A percentile compares a stretch with the other conserved stretches of the same genome.
Evolutionary conservation across 2,888 invertebrate genomes (phyloP).

Genomic region (Clitarchus hookeri): DNA sequence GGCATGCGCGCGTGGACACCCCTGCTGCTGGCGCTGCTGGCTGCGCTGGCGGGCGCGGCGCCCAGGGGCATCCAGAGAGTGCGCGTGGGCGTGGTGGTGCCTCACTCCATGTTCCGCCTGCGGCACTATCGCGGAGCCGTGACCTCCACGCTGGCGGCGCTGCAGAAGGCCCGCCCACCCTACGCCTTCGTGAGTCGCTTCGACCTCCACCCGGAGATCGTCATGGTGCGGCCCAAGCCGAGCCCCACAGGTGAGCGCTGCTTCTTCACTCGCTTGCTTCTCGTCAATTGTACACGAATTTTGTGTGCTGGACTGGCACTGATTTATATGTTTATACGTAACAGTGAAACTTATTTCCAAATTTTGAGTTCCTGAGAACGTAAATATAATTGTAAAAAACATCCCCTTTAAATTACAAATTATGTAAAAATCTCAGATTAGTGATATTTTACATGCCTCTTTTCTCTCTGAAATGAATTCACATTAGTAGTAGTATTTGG

Average conservation of each 20-base stretch:
- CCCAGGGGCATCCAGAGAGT: neutral
- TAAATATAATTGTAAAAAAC: no score
- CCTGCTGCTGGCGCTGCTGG: neutral
- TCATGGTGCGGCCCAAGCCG: conserved; percentile 19
- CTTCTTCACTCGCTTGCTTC: no score
- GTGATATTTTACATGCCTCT: no score
- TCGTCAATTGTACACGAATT: no score
- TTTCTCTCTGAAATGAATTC: no score
- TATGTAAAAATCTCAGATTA: no score
- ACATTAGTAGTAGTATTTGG: no score
- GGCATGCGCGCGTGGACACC: neutral
- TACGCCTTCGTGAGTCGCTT: neutral
- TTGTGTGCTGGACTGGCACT: no score
- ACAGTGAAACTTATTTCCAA: no score
- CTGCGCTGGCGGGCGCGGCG: neutral
- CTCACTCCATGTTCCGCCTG: conserved; percentile 22
- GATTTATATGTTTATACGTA: no score
- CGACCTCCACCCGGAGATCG: conserved; percentile 12
- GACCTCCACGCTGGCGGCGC: neutral
- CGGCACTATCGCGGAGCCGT: conserved; percentile 3
- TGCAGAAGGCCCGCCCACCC: conserved; percentile 1
- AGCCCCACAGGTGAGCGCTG: conserved; percentile 5
- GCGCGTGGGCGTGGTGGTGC: neutral
- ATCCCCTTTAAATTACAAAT: no score
- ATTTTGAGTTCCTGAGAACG: no score